These are phyloP conservation scores for Caradrina kadenii DNA, from an alignment of 2,888 invertebrate species.

Conservation along the genomic window DNA sequence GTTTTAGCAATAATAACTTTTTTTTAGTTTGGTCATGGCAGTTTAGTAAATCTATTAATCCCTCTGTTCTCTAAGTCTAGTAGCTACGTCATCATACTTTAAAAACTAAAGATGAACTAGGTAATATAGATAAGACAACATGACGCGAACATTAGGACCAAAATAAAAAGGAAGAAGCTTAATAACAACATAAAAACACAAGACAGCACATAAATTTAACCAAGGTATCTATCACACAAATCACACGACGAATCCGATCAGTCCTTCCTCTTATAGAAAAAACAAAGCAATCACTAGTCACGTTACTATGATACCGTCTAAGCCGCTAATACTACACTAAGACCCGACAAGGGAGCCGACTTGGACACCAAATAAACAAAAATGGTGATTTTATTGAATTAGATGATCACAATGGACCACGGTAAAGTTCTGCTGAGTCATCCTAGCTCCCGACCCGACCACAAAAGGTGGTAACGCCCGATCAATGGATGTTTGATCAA, in stretches of 20 bases:
- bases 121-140: background rate
- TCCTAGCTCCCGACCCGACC: constrained; percentile 79
- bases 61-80: background rate
- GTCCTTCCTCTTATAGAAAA: constrained; percentile 61
- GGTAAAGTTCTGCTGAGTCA: constrained; percentile 83
- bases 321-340: constrained; percentile 83
- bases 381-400: constrained; percentile 90
- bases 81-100: background rate
- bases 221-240: constrained; percentile 50
- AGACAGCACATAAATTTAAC: constrained; percentile 18
- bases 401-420: constrained; percentile 87
- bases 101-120: background rate
- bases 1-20: no score
- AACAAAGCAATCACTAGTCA: constrained; percentile 76
- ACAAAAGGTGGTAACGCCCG: constrained; percentile 89
- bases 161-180: background rate
- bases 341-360: constrained; percentile 86
- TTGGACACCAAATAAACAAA: constrained; percentile 84
- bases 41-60: no score
- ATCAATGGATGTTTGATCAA: constrained; percentile 89
- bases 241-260: constrained; percentile 65
- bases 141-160: background rate
- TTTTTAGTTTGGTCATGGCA: background rate
- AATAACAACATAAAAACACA: constrained; percentile 6
- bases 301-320: constrained; percentile 79